These are phyloP conservation scores for Schizopygopsis malacanthus DNA, from an alignment of 2,797 vertebrate genomes.

Conservation along the genomic window DNA sequence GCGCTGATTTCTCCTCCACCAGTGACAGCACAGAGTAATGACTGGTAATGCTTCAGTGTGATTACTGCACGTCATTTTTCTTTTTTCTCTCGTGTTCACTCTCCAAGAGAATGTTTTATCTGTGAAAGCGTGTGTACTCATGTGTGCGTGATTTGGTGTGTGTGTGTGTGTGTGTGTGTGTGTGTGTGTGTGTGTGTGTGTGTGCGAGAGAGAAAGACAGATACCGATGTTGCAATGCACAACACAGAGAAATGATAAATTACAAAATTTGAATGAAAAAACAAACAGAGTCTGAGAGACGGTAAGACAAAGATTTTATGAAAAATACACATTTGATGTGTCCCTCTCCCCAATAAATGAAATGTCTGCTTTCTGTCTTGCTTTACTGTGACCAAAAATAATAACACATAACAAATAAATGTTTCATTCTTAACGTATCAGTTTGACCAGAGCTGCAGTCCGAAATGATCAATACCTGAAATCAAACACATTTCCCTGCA, in stretches of 20 bases:
- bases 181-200: too few relatives aligned
- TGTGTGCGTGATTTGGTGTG: neutral
- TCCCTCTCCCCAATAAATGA: neutral
- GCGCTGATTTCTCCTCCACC: conserved; percentile 66
- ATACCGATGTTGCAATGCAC: neutral
- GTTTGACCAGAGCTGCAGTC: conserved; percentile 18
- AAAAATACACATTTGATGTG: neutral
- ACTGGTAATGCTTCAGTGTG: conserved; percentile 71
- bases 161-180: too few relatives aligned
- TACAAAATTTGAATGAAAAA: conserved; percentile 23
- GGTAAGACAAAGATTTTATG: neutral
- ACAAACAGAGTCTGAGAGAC: conserved; percentile 24
- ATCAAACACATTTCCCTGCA: conserved; percentile 21
- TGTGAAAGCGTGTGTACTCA: conserved; percentile 50
- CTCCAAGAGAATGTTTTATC: conserved; percentile 74
- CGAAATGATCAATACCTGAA: neutral
- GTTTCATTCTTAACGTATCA: neutral
- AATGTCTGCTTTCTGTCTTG: conserved; percentile 12
- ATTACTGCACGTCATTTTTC: conserved; percentile 77
- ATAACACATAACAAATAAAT: neutral
- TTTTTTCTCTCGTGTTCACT: conserved; percentile 75
- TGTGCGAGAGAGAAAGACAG: neutral
- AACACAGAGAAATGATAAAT: conserved; percentile 21
- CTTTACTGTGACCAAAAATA: conserved; percentile 1
- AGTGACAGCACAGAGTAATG: conserved; percentile 74